Evolutionary conservation across 2,113 vertebrate species (phyloP), one percentile per base, ranked within the genome.

Genomic region (Archilochus colubris): DNA sequence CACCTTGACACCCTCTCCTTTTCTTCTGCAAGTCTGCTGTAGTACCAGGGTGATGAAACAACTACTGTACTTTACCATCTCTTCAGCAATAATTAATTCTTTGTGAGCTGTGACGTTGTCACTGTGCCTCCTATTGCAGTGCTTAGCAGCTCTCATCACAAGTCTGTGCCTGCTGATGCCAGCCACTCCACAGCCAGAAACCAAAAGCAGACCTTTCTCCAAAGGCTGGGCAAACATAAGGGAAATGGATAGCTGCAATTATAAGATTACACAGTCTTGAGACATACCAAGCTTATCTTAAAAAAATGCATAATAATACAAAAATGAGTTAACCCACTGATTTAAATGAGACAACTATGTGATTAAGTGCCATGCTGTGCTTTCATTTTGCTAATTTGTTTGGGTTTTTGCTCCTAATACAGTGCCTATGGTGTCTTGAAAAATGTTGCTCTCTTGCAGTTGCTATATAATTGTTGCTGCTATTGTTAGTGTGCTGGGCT

Each of bases 331-430:
- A 0, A 89, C 89, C 48, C 72, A 83, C 73, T 86, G 68, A 95
- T 94, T 94, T 89, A 91, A 96, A 89, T 83, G 84, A 94, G 82
- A 86, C 68, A 91, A 51, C 85, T 48, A 30, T 0, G 7, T 72
- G 87, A 97, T 94, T 89, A 94, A 89, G 53, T 76, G 63, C 75
- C 88, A 44, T 40, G 53, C 78, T 91, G 63, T 76, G 67, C 73
- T 94, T 95, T 77, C 63, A 66, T 85, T 95, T 88, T 82, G 36
- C 76, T 92, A 88, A 95, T 94, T 91, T 93, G 75, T 95, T 93
- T 94, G 15, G 3, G 0, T 25, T 86, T 70, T 50, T 50, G 91
- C 48, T 90, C 30, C 68, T 94, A 80, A 63, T 88, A 77, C 53
- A 38, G 50, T 68, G 83, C 55, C 55, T 59, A 53, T 0, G 0